A percentile compares a stretch with the other conserved stretches of the same genome.
Conservation (phyloP, 1,140 invertebrate genomes). For the Zophobas morio region DNA sequence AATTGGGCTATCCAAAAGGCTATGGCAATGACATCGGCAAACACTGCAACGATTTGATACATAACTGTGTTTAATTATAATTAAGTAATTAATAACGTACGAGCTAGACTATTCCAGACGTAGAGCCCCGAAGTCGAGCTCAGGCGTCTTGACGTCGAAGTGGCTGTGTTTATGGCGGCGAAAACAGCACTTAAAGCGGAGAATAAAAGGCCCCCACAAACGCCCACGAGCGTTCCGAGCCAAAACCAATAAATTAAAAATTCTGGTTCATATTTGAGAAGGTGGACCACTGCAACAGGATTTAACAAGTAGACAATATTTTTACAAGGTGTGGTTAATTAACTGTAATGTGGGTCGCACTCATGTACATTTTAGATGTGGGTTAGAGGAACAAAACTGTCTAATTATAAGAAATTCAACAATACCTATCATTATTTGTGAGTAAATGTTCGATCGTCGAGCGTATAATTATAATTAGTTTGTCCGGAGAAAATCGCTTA, state of each 20-base stretch:
- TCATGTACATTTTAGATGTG: background rate
- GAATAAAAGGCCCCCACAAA: constrained; percentile 77
- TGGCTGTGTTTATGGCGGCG: constrained; percentile 84
- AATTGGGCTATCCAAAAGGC: constrained; percentile 84
- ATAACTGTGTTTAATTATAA: constrained; percentile 18
- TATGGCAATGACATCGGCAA: constrained; percentile 79
- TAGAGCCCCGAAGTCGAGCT: constrained; percentile 85
- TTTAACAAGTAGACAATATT: background rate
- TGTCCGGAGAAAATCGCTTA: background rate
- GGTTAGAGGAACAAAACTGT: background rate
- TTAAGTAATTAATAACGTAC: constrained; percentile 71
- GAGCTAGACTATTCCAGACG: constrained; percentile 81
- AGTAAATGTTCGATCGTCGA: background rate
- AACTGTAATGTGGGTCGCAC: background rate
- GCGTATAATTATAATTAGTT: background rate
- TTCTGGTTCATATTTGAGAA: constrained; percentile 74
- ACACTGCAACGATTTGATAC: constrained; percentile 73
- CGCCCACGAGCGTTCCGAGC: constrained; percentile 78
- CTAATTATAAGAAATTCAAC: background rate
- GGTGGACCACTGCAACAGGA: constrained; percentile 71
- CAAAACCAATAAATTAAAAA: constrained; percentile 82
- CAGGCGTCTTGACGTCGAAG: constrained; percentile 80
- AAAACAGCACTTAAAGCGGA: constrained; percentile 80
- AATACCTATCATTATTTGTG: background rate
- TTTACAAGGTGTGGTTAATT: constrained; percentile 1